Percentiles rank a stretch among this genome's conserved stretches.
Conservation (phyloP, 2,797 vertebrate species). For the Tenualosa thibaudeaui region DNA sequence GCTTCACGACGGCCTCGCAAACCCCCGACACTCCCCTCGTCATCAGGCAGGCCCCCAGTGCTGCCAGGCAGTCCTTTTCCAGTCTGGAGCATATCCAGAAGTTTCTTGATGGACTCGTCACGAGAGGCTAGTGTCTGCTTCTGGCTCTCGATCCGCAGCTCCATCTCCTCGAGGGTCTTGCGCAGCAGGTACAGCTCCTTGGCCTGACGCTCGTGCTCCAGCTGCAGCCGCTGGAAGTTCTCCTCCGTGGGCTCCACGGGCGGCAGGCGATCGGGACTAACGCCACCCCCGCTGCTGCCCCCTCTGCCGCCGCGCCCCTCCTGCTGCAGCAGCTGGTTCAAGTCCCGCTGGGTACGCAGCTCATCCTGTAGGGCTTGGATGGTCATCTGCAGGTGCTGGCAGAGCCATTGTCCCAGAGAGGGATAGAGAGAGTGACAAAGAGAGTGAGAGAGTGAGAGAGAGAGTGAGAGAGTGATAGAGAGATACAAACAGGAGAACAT, state of each 20-base stretch:
- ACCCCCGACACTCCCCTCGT: slow-evolving; percentile 63
- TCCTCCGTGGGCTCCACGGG: slow-evolving; percentile 86
- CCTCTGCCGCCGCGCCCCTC: slow-evolving; percentile 30
- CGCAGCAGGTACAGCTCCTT: slow-evolving; percentile 90
- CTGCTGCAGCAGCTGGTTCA: slow-evolving; percentile 80
- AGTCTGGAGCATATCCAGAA: slow-evolving; percentile 91
- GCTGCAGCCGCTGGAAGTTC: slow-evolving; percentile 87
- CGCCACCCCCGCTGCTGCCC: neutral
- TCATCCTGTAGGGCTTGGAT: slow-evolving; percentile 95
- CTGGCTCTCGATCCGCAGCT: slow-evolving; percentile 90
- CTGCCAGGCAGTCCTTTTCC: slow-evolving; percentile 78
- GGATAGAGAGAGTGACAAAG: neutral
- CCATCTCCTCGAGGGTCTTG: slow-evolving; percentile 95
- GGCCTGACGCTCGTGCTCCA: slow-evolving; percentile 91
- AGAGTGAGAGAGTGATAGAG: neutral
- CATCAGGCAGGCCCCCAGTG: slow-evolving; percentile 69
- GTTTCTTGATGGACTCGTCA: slow-evolving; percentile 94
- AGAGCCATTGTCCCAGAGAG: slow-evolving; percentile 25
- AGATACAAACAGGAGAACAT: neutral
- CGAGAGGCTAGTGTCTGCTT: slow-evolving; percentile 91
- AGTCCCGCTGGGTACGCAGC: slow-evolving; percentile 88
- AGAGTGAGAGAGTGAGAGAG: neutral
- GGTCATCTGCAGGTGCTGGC: slow-evolving; percentile 87
- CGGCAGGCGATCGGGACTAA: slow-evolving; percentile 62
- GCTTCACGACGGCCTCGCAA: slow-evolving; percentile 84